These are phyloP conservation scores for Nyctereutes procyonoides DNA, from an alignment of 2,113 vertebrate species.

Conservation along the genomic window DNA sequence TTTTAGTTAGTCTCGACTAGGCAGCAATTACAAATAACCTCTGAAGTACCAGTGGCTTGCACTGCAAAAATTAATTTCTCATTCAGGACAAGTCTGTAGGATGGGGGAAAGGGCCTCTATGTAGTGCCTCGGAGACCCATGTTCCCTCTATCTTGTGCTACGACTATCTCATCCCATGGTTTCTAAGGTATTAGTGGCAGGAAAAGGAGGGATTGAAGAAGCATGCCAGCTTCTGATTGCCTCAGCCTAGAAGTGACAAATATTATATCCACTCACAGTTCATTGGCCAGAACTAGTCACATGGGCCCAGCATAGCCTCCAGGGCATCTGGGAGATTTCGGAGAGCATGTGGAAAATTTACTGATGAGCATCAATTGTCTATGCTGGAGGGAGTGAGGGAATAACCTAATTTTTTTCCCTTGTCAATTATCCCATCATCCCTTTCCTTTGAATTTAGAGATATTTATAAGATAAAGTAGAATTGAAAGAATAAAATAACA, in stretches of 20 bases:
- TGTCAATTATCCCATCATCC: background rate
- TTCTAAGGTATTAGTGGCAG: background rate
- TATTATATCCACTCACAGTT: background rate
- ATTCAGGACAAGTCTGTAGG: background rate
- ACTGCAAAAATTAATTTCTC: background rate
- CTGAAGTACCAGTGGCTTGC: background rate
- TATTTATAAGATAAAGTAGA: background rate
- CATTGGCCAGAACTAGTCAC: background rate
- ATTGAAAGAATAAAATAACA: background rate
- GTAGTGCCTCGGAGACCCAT: background rate
- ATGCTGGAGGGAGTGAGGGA: background rate
- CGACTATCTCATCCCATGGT: background rate
- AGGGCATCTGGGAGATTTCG: background rate
- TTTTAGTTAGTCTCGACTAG: background rate
- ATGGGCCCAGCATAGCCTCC: background rate
- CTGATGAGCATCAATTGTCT: background rate
- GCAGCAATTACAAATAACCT: background rate
- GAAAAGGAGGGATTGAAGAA: background rate
- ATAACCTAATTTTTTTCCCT: background rate
- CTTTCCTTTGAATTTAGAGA: background rate
- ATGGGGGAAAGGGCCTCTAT: background rate
- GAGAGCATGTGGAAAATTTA: background rate
- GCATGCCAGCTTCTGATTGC: background rate
- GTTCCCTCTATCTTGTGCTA: background rate
- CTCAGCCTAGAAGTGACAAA: background rate